These are phyloP conservation scores for Phalacrocorax aristotelis DNA, from an alignment of 2,113 vertebrate species.

Conservation along the genomic window DNA sequence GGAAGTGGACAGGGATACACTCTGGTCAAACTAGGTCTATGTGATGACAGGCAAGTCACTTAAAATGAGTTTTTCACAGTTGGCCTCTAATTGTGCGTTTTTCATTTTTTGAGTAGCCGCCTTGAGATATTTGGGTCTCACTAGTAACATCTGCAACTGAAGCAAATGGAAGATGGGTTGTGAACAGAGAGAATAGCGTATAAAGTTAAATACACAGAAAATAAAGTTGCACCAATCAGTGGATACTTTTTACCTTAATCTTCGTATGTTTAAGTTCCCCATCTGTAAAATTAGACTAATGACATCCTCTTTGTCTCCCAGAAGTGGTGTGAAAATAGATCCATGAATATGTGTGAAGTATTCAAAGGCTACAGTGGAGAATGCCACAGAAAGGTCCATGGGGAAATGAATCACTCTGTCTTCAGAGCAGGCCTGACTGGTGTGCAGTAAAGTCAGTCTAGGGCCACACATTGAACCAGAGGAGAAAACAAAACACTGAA, in stretches of 20 bases:
- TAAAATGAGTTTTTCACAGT: neutral
- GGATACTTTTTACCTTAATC: neutral
- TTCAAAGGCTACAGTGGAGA: neutral
- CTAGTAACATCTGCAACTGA: neutral
- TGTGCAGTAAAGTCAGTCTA: slow-evolving; percentile 10
- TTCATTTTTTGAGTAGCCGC: slow-evolving; percentile 6
- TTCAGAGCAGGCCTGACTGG: neutral
- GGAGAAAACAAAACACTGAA: slow-evolving; percentile 20
- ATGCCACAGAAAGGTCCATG: neutral
- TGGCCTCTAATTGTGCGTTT: slow-evolving; percentile 9
- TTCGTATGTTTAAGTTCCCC: neutral
- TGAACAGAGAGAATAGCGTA: neutral
- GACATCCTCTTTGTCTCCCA: neutral
- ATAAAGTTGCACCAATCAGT: neutral
- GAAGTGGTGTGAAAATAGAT: neutral
- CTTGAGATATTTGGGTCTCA: neutral
- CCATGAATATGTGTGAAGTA: neutral
- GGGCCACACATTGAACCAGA: slow-evolving; percentile 14
- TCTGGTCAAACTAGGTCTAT: neutral
- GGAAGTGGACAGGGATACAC: neutral
- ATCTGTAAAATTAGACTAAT: neutral
- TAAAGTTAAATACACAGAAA: neutral
- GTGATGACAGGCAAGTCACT: slow-evolving; percentile 1
- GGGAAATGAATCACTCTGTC: slow-evolving; percentile 29
- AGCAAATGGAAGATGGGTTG: neutral